Evolutionary conservation across 2,113 vertebrate genomes (phyloP), one percentile per base, ranked within the genome.

Genomic region (Aleadryas rufinucha): DNA sequence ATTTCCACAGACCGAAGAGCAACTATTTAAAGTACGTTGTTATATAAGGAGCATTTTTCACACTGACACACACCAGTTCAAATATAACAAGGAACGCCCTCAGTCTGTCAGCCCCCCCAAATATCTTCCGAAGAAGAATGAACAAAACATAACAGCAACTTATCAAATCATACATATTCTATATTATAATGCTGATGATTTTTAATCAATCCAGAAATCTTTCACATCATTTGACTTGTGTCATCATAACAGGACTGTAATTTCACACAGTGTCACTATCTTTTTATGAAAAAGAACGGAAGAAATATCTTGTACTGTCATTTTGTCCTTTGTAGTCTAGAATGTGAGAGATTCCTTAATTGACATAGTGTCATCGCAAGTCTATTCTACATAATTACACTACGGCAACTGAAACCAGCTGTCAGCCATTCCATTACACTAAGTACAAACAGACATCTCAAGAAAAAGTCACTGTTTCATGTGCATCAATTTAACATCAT

Each of bases 401-500:
- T 92, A 96, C 76, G 77, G 96, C 91, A 96, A 97, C 88, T 91
- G 89, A 97, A 97, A 96, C 95, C 97, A 97, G 94, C 97, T 97
- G 96, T 96, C 95, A 97, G 96, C 91, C 93, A 95, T 95, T 96
- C 91, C 74, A 96, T 96, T 96, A 97, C 54, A 94, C 69, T 77
- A 92, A 93, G 75, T 91, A 97, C 89, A 97, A 95, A 97, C 66
- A 97, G 93, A 97, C 89, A 93, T 93, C 90, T 96, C 89, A 97
- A 94, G 97, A 95, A 96, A 96, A 95, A 95, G 64, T 95, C 93
- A 89, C 71, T 66, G 77, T 83, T 95, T 87, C 83, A 87, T 92
- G 66, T 78, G 83, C 76, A 95, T 95, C 89, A 94, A 92, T 97
- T 97, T 97, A 97, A 96, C 89, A 78, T 57, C 49, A 92, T 86